Evolutionary conservation across 2,797 vertebrate species (phyloP), one percentile per base, ranked within the genome.

Genomic region (Oryzias sinensis): DNA sequence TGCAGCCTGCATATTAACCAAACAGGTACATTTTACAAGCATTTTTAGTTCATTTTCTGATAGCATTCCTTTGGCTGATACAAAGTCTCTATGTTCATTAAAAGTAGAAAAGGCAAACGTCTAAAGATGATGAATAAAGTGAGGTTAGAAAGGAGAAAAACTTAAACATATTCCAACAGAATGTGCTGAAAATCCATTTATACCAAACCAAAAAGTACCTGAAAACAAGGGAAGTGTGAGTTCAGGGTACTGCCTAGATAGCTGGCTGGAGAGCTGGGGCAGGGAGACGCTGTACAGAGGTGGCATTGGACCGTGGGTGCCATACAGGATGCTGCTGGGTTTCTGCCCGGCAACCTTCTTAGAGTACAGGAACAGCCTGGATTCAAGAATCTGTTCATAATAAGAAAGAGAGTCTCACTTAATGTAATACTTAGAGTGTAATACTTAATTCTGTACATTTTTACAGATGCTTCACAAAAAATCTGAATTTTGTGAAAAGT

Each of bases 171-270:
- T 37, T 37, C 33, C 33, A 11, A 11, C 33, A 37, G 7, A 37
- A 37, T 37, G 9, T 37, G 33, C 33, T 37, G 33, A 2, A 37
- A 9, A 11, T 37, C 9, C 33, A 37, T 37, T 7, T 6, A 27
- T 7, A 22, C 20, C 20, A 22, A 27, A 37, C 33, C 33, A 11
- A 37, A 37, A 13, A 37, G 33, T 72, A 98, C 97, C 96, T 95
- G 96, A 98, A 85, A 98, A 97, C 17, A 98, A 92, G 1, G 95
- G 95, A 59, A 98, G 93, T 0, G 96, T 98, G 72, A 98, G 96
- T 79, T 99, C 96, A 2, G 97, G 97, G 79, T 98, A 98, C 96
- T 96, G 97, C 82, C 92, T 91, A 77, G 97, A 94, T 77, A 99
- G 90, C 74, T 95, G 95, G 61, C 89, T 89, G 0, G 96, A 98